Conservation (phyloP, 2,888 invertebrate genomes). For the Malthinus seriepunctatus region DNA sequence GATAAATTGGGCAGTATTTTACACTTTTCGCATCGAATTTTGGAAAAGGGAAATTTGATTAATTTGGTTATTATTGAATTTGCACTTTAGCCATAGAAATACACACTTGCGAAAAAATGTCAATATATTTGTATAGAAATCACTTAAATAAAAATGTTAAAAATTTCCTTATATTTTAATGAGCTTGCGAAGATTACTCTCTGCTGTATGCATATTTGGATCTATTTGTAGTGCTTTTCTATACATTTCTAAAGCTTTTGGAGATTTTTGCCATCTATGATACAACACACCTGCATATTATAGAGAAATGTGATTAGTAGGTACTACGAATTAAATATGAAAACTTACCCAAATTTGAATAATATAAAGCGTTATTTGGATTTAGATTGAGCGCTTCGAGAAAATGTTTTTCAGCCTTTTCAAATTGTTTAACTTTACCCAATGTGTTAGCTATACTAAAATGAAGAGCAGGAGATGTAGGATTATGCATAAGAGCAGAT, state of each 20-base stretch:
- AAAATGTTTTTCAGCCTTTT: constrained; percentile 82
- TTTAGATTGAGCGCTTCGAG: constrained; percentile 71
- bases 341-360: constrained; percentile 82
- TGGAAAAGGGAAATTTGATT: neutral
- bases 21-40: neutral
- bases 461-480: constrained; percentile 75
- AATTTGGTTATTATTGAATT: constrained; percentile 6
- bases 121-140: constrained; percentile 30
- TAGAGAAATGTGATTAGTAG: too few species aligned
- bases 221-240: constrained; percentile 73
- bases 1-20: constrained; percentile 5
- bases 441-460: constrained; percentile 88
- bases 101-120: constrained; percentile 23
- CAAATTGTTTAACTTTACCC: constrained; percentile 79
- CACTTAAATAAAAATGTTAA: constrained; percentile 20
- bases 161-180: constrained; percentile 15
- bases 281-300: constrained; percentile 77
- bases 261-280: constrained; percentile 84
- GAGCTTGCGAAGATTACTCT: constrained; percentile 63
- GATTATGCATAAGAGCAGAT: constrained; percentile 70
- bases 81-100: constrained; percentile 22
- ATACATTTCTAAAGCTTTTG: constrained; percentile 76
- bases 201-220: constrained; percentile 69
- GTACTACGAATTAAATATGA: neutral
- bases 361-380: constrained; percentile 77